Conservation (phyloP, 2,888 invertebrate species). For the Rugalucina vietnamica region DNA sequence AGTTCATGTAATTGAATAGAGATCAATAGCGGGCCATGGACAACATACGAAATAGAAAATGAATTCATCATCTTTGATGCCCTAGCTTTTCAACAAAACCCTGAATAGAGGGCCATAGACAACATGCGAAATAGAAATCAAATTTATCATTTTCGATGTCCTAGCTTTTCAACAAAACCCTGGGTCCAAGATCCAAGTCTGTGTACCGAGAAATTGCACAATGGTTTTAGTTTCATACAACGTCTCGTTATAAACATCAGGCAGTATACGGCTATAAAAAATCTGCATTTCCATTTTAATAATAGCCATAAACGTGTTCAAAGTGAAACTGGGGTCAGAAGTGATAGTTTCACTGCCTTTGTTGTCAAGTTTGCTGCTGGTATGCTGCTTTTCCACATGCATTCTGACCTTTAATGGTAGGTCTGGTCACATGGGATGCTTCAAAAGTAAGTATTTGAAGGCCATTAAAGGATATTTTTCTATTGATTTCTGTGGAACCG, state of each 20-base stretch:
- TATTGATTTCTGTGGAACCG: background rate
- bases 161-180: too few species aligned
- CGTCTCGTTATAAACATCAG: background rate
- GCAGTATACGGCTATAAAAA: background rate
- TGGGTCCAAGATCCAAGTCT: too few species aligned
- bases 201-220: too few species aligned
- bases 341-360: background rate
- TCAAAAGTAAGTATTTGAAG: background rate
- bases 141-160: too few species aligned
- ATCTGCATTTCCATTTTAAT: background rate
- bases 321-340: background rate
- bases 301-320: background rate
- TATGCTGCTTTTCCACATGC: background rate
- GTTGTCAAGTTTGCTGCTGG: background rate
- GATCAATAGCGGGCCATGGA: too few species aligned
- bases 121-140: too few species aligned
- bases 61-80: too few species aligned
- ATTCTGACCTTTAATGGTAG: background rate
- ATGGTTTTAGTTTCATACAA: conserved; percentile 11
- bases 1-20: background rate
- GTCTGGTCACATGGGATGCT: too few species aligned
- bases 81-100: too few species aligned
- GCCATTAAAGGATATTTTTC: background rate
- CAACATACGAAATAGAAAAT: too few species aligned
- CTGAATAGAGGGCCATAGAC: too few species aligned